Evolutionary conservation across 2,888 invertebrate species (phyloP).

Genomic region (Melieria crassipennis): DNA sequence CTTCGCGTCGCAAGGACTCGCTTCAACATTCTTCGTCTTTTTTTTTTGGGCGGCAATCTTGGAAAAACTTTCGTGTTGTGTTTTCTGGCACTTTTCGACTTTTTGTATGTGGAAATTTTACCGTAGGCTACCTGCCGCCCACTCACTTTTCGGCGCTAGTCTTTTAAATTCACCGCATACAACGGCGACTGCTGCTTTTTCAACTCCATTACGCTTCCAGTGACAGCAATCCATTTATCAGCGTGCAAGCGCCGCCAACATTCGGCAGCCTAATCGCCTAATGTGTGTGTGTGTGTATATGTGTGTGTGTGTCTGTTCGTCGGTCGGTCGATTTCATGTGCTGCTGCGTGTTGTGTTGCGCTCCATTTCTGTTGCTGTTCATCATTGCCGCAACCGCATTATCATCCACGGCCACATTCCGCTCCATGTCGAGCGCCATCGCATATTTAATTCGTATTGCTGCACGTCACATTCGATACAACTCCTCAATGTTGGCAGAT

Average conservation of each 20-base stretch:
- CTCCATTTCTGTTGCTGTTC: slow-evolving; percentile 28
- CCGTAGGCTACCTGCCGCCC: not conserved
- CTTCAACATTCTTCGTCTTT: not conserved
- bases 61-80: not conserved
- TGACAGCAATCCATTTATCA: slow-evolving; percentile 55
- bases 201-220: slow-evolving; percentile 34
- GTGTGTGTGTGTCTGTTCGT: not conserved
- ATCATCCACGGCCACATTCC: not conserved
- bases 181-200: slow-evolving; percentile 4
- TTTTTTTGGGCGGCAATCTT: not conserved
- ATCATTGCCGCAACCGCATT: slow-evolving; percentile 14
- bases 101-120: not conserved
- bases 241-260: slow-evolving; percentile 19
- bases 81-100: not conserved
- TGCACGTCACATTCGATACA: not conserved
- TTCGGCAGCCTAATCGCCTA: slow-evolving; percentile 39
- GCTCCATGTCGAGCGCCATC: not conserved
- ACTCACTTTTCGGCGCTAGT: not conserved
- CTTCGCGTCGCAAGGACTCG: not conserved
- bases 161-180: slow-evolving; percentile 17
- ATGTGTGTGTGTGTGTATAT: slow-evolving; percentile 34
- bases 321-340: slow-evolving; percentile 2
- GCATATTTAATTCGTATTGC: slow-evolving; percentile 24
- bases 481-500: not conserved
- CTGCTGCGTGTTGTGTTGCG: slow-evolving; percentile 51